Conservation (phyloP, 2,888 invertebrate genomes). For the Cabera pusaria region DNA sequence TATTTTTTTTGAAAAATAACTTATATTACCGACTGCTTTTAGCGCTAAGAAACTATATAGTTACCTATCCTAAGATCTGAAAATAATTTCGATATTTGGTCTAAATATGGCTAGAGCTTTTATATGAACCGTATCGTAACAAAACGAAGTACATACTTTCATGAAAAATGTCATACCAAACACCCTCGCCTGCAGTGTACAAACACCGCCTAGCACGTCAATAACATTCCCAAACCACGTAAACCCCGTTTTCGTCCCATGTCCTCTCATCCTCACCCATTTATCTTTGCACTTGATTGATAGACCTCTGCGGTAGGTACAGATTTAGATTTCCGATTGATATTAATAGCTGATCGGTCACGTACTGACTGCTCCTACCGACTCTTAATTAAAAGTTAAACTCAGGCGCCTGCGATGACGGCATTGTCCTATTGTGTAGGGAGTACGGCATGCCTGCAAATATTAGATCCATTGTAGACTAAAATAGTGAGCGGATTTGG, state of each 20-base stretch:
- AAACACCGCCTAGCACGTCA: too few species aligned
- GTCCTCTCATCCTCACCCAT: slow-evolving; percentile 18
- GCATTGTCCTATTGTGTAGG: slow-evolving; percentile 43
- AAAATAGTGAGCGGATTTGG: slow-evolving; percentile 15
- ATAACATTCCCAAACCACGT: too few species aligned
- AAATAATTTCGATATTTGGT: too few species aligned
- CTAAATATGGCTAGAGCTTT: too few species aligned
- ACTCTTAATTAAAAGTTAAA: slow-evolving; percentile 61
- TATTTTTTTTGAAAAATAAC: too few species aligned
- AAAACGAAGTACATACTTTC: too few species aligned
- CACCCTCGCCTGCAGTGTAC: too few species aligned
- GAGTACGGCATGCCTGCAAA: slow-evolving; percentile 26
- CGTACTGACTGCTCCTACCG: slow-evolving; percentile 48
- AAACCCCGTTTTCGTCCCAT: not conserved
- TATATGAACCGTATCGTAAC: too few species aligned
- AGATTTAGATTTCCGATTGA: slow-evolving; percentile 66
- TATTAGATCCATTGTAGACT: slow-evolving; percentile 9
- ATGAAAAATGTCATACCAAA: too few species aligned
- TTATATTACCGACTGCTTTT: too few species aligned
- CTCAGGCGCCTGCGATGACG: slow-evolving; percentile 67
- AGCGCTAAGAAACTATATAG: too few species aligned
- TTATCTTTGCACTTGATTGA: slow-evolving; percentile 38
- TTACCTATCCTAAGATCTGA: too few species aligned
- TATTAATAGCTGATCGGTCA: slow-evolving; percentile 73
- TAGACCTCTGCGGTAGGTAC: slow-evolving; percentile 70